Conservation (phyloP, 2,113 vertebrate genomes). For the Ifrita kowaldi region DNA sequence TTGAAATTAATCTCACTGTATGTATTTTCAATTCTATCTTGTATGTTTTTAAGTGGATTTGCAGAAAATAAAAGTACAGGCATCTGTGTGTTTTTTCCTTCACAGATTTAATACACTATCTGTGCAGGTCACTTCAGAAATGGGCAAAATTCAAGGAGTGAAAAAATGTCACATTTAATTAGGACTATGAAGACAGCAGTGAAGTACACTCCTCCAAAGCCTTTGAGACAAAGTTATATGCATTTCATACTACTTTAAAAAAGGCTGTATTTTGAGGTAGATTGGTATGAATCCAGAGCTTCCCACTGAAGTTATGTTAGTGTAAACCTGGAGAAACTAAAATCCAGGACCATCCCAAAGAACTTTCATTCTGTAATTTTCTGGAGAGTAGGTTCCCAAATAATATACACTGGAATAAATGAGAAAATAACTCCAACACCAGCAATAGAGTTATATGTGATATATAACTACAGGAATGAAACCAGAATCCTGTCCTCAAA, state of each 20-base stretch:
- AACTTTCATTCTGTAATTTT: not conserved
- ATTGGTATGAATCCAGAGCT: not conserved
- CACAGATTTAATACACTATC: conserved; percentile 42
- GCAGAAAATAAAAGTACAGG: conserved; percentile 33
- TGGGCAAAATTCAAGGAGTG: conserved; percentile 47
- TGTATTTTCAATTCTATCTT: not conserved
- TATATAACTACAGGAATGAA: not conserved
- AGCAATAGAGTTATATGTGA: not conserved
- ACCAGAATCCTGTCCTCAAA: conserved; percentile 8
- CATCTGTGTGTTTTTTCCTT: not conserved
- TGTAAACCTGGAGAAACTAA: not conserved
- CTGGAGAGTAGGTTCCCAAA: not conserved
- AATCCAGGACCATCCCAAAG: not conserved
- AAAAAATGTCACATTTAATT: conserved; percentile 67
- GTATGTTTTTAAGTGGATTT: not conserved
- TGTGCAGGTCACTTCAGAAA: conserved; percentile 48
- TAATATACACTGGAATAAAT: not conserved
- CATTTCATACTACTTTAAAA: not conserved
- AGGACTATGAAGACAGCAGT: conserved; percentile 19
- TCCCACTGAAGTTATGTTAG: not conserved
- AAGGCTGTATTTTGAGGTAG: not conserved
- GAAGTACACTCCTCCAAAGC: not conserved
- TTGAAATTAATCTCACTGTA: not conserved
- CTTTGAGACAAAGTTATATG: not conserved
- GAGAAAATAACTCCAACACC: not conserved